Evolutionary conservation across 2,888 invertebrate species (phyloP), one percentile per base, ranked within the genome.

Genomic region (Anaspis maculata): DNA sequence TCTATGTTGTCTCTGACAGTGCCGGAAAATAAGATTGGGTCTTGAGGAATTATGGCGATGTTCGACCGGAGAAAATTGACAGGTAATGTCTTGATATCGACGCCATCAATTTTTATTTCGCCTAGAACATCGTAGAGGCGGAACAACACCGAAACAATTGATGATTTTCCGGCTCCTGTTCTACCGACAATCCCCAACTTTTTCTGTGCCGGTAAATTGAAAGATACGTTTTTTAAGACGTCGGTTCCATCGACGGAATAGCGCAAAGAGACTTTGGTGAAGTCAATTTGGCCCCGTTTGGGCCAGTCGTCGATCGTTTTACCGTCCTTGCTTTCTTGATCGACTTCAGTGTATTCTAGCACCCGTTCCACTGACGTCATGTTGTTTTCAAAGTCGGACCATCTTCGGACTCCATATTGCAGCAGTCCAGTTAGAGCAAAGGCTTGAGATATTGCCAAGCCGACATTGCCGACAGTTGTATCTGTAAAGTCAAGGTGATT

Each of bases 301-400:
- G 81, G 81, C 81, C 81, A 82, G 0, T 63, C 61, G 1, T 70
- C 65, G 12, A 76, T 74, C 15, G 79, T 80, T 63, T 57, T 3
- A 6, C 54, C 56, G 10, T 30, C 31, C 3, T 39, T 39, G 5
- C 44, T 22, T 48, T 70, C 69, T 15, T 57, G 49, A 38, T 69
- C 61, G 4, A 77, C 52, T n/a, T 70, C 60, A 1, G 71, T 56
- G 35, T 66, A 64, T 46, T 65, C 64, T 30, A 59, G 35, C 1
- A 83, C 74, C 60, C 92, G 75, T 66, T 96, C 95, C 0, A 94
- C 91, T 6, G 86, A 83, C 3, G 87, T 88, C 86, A 89, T 87
- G 48, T 80, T 82, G 55, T 85, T 89, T 61, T 64, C 63, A 13
- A 62, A 62, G 60, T 94, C 92, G 0, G 92, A 87, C 50, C 89